Evolutionary conservation across 2,888 invertebrate genomes (phyloP), one percentile per base, ranked within the genome.

Genomic region (Podabrus alpinus): DNA sequence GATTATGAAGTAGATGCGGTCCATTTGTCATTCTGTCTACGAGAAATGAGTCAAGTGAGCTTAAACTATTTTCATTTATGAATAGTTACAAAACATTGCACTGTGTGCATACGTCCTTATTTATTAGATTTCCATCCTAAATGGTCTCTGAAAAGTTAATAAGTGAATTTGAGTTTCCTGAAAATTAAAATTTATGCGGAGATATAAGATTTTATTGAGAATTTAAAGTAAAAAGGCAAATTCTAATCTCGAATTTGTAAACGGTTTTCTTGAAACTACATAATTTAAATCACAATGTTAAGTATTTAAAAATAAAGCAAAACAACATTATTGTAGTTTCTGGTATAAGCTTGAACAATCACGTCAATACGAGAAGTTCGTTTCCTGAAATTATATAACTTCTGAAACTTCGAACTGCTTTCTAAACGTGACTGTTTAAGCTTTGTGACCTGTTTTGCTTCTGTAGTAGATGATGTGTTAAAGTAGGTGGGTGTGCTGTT

Each of bases 1-100:
- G 87, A 87, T 87, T 87, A 87, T 87, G 86, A 86, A 86, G 83
- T 84, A 84, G 86, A 87, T 86, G 86, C 84, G 86, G 83, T 85
- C 86, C 86, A 87, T 87, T 87, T 86, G 86, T 87, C 86, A 87
- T 86, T 81, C 85, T 86, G 86, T 85, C 86, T 85, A 82, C 83
- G 77, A 77, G 77, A 77, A 79, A 80, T 77, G 81, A 80, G 69
- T 80, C 79, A 74, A 78, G 75, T 78, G 77, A 74, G 72, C 72
- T 74, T 77, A 72, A 60, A 66, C 62, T 59, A 71, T 61, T 69
- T 75, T 75, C 70, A 45, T 69, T 72, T 75, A 29, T 7, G n/a
- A 45, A 45, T 69, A 72, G 72, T 73, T 75, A 64, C 70, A 68
- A 64, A 64, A 64, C 62, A 64, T 64, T 64, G 19, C 62, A 11